phyloP scores from a whole-genome alignment of 2,888 invertebrate genomes.

The Serrognathus titanus region DNA sequence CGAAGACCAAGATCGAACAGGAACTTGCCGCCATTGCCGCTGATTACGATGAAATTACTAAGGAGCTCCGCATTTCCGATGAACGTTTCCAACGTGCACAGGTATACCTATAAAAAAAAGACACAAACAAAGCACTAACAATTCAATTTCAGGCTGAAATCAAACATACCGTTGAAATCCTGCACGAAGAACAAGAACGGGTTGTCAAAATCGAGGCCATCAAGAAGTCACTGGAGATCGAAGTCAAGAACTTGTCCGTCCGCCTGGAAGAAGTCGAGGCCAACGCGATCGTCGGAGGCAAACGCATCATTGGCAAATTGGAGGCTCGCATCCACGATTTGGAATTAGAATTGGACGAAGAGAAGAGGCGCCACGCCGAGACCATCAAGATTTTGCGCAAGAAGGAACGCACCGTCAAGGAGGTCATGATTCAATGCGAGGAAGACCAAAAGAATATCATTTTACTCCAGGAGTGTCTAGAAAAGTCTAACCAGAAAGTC shows the following conservation, averaged over 20 bases:
- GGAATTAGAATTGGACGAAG: slow-evolving; percentile 93
- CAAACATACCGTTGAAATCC: slow-evolving; percentile 88
- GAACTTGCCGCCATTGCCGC: slow-evolving; percentile 86
- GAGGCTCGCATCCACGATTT: slow-evolving; percentile 93
- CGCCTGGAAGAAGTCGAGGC: slow-evolving; percentile 96
- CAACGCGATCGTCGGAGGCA: slow-evolving; percentile 94
- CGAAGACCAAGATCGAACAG: slow-evolving; percentile 93
- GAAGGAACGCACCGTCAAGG: slow-evolving; percentile 96
- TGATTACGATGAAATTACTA: slow-evolving; percentile 97
- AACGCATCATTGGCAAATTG: slow-evolving; percentile 95
- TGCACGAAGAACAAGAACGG: slow-evolving; percentile 96
- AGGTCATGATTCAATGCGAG: slow-evolving; percentile 91
- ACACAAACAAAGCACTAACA: background rate
- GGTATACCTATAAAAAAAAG: no score
- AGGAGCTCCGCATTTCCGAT: slow-evolving; percentile 88
- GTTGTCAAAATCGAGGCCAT: slow-evolving; percentile 96
- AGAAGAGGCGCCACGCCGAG: slow-evolving; percentile 95
- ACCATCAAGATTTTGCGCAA: slow-evolving; percentile 96
- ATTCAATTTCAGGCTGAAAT: slow-evolving; percentile 67
- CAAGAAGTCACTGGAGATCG: slow-evolving; percentile 96
- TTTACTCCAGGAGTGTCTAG: slow-evolving; percentile 85
- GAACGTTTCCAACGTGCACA: slow-evolving; percentile 92
- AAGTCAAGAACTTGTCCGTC: slow-evolving; percentile 91
- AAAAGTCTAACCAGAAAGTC: slow-evolving; percentile 84
- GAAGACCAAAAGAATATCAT: slow-evolving; percentile 96